Evolutionary conservation across 2,888 invertebrate genomes (phyloP).

Genomic region (Dione vanillae): DNA sequence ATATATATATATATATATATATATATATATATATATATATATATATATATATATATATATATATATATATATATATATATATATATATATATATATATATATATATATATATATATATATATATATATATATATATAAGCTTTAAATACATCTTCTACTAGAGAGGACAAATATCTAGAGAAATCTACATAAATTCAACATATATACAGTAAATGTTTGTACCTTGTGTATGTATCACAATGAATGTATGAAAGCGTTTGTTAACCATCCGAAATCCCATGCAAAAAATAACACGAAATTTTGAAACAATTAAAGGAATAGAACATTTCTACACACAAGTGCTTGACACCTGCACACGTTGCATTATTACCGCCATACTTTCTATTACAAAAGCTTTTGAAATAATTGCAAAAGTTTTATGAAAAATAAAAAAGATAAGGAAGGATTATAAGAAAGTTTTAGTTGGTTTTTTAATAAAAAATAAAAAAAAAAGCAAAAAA

Average conservation of each 20-base stretch:
- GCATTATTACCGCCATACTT: slow-evolving; percentile 48
- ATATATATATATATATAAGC: background rate
- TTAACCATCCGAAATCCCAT: slow-evolving; percentile 5
- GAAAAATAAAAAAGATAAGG: background rate
- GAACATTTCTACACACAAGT: slow-evolving; percentile 42
- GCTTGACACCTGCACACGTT: slow-evolving; percentile 40
- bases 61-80: too few relatives aligned
- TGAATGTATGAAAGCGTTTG: slow-evolving; percentile 30
- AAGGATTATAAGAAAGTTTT: background rate
- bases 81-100: background rate
- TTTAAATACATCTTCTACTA: background rate
- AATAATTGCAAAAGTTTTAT: slow-evolving; percentile 45
- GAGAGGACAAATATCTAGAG: background rate
- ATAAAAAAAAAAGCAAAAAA: background rate
- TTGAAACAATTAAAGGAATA: slow-evolving; percentile 29
- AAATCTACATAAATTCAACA: background rate
- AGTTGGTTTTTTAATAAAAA: background rate
- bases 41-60: too few relatives aligned
- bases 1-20: too few relatives aligned
- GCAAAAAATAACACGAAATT: slow-evolving; percentile 37
- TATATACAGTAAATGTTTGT: slow-evolving; percentile 7
- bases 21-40: too few relatives aligned
- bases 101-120: background rate
- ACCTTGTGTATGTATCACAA: slow-evolving; percentile 1
- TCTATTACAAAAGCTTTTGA: slow-evolving; percentile 36